Conservation (phyloP, 1,140 invertebrate genomes). For the Nephotettix cincticeps region DNA sequence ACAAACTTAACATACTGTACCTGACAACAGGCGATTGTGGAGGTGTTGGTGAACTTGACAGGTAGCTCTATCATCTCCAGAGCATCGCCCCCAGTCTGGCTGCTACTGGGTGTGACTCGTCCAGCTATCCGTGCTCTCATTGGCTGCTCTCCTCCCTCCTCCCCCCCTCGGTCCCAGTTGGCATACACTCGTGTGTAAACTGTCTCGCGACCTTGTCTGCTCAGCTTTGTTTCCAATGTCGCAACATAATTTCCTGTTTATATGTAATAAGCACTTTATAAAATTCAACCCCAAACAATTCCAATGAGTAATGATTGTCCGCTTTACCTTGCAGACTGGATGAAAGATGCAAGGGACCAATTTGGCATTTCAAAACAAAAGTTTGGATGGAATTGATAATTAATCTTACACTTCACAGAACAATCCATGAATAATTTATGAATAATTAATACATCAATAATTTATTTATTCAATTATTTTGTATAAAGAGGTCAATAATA, state of each 20-base stretch:
- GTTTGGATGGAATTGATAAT: too few relatives aligned
- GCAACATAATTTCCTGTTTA: slow-evolving; percentile 58
- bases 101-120: slow-evolving; percentile 59
- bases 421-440: too few relatives aligned
- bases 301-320: too few relatives aligned
- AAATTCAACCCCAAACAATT: too few relatives aligned
- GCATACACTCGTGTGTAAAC: slow-evolving; percentile 64
- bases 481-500: too few relatives aligned
- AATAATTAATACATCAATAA: too few relatives aligned
- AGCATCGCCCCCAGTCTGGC: slow-evolving; percentile 36
- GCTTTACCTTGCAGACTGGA: too few relatives aligned
- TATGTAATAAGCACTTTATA: too few relatives aligned
- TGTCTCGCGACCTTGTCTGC: slow-evolving; percentile 52
- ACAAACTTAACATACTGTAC: slow-evolving; percentile 41
- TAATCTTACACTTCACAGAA: too few relatives aligned
- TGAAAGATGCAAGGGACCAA: too few relatives aligned
- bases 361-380: too few relatives aligned
- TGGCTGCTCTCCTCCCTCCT: slow-evolving; percentile 49
- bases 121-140: slow-evolving; percentile 70
- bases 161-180: slow-evolving; percentile 55
- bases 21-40: slow-evolving; percentile 61
- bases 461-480: too few relatives aligned
- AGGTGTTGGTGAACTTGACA: slow-evolving; percentile 52
- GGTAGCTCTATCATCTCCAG: slow-evolving; percentile 71
- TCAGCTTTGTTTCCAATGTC: slow-evolving; percentile 61